Percentiles rank a stretch among this genome's conserved stretches.
Conservation (phyloP, 1,140 invertebrate species). For the Coenobita brevimanus region DNA sequence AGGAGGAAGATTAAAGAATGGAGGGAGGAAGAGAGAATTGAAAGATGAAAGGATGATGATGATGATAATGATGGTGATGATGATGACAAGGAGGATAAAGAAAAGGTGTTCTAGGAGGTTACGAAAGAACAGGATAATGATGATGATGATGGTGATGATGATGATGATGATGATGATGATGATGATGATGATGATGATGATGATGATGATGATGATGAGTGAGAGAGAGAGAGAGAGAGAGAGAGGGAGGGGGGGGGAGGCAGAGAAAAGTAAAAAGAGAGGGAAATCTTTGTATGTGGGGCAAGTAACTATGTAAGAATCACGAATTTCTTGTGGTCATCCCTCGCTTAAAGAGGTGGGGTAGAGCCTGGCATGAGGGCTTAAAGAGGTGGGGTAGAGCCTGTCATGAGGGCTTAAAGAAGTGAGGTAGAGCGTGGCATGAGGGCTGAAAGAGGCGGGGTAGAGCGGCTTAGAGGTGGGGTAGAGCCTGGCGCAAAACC, state of each 20-base stretch:
- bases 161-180: neutral
- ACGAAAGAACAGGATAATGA: too few species aligned
- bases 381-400: too few species aligned
- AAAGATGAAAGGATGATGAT: too few species aligned
- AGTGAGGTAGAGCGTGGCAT: too few species aligned
- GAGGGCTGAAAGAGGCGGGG: too few species aligned
- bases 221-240: neutral
- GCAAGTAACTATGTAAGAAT: neutral
- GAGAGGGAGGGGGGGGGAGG: neutral
- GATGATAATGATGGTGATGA: neutral
- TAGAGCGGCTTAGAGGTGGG: too few species aligned
- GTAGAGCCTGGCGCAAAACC: too few species aligned
- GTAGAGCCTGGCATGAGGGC: too few species aligned
- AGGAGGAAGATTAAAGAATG: too few species aligned
- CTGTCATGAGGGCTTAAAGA: too few species aligned
- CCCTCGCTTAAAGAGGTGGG: too few species aligned
- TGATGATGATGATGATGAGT: neutral
- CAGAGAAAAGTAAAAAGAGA: neutral
- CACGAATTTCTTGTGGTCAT: neutral
- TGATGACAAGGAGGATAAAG: neutral
- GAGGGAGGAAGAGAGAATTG: too few species aligned
- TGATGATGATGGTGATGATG: neutral
- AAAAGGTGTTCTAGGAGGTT: neutral
- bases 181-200: neutral
- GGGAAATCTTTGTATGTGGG: neutral